Conservation (phyloP, 1,140 invertebrate genomes). For the Dinoponera quadriceps region DNA sequence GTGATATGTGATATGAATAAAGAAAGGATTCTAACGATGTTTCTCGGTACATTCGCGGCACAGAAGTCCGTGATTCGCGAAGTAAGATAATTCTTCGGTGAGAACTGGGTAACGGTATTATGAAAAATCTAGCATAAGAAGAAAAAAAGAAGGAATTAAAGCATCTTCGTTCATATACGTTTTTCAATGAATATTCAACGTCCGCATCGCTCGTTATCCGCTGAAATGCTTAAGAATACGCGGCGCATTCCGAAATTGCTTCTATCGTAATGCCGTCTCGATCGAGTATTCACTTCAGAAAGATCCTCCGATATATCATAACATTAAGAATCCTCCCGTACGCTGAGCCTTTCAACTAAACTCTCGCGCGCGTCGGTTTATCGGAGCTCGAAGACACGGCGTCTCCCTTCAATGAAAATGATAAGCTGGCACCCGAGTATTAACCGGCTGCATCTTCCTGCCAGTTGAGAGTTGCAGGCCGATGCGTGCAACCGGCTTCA, state of each 20-base stretch:
- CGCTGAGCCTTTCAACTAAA: neutral
- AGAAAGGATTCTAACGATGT: neutral
- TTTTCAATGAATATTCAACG: neutral
- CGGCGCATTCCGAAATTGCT: neutral
- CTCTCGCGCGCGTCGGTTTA: neutral
- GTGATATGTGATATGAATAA: too few species aligned
- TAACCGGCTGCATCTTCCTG: slow-evolving; percentile 53
- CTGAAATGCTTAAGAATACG: neutral
- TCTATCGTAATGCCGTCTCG: neutral
- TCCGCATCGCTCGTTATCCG: neutral
- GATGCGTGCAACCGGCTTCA: slow-evolving; percentile 52
- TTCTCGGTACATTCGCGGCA: neutral
- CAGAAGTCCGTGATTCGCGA: neutral
- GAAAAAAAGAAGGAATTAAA: neutral
- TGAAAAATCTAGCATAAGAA: neutral
- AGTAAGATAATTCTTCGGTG: neutral
- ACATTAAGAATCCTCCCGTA: slow-evolving; percentile 9
- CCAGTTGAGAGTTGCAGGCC: slow-evolving; percentile 46
- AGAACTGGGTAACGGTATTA: neutral
- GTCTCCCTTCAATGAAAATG: slow-evolving; percentile 46
- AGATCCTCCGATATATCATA: slow-evolving; percentile 6
- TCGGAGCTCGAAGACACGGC: neutral
- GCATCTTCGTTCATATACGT: neutral
- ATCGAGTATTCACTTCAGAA: neutral
- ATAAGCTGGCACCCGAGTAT: slow-evolving; percentile 38